Evolutionary conservation across 2,113 vertebrate species (phyloP).

Genomic region (Lophotis ruficrista): DNA sequence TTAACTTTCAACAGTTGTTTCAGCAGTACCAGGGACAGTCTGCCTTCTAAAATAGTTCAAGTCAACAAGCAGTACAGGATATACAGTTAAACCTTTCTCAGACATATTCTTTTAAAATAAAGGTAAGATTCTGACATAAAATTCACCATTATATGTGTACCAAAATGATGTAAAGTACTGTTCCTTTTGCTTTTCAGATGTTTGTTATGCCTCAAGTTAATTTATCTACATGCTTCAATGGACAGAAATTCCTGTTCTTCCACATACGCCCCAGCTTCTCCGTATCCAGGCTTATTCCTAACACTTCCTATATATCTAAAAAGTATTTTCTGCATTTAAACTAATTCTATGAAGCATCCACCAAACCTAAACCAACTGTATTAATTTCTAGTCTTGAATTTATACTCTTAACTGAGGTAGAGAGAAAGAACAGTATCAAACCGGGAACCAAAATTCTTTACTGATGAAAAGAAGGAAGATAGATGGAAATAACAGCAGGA

Average conservation of each 20-base stretch:
- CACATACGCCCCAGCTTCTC: background rate
- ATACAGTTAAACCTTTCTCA: background rate
- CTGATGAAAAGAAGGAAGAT: background rate
- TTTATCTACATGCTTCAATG: background rate
- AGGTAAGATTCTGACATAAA: background rate
- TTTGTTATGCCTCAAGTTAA: background rate
- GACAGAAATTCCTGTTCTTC: background rate
- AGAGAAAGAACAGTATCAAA: background rate
- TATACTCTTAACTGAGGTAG: background rate
- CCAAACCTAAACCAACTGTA: background rate
- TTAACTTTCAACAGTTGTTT: background rate
- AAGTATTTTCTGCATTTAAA: background rate
- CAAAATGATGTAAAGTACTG: background rate
- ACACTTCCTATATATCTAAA: background rate
- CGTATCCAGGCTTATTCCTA: background rate
- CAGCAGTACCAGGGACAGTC: background rate
- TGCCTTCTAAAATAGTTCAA: background rate
- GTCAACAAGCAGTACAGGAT: background rate
- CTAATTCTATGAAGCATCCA: background rate
- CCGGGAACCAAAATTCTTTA: background rate
- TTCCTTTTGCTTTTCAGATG: background rate
- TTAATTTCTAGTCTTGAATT: background rate
- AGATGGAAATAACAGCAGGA: background rate
- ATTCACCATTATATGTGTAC: background rate
- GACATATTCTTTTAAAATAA: background rate